Conservation (phyloP, 1,140 invertebrate genomes). For the Lordiphosa clarofinis region DNA sequence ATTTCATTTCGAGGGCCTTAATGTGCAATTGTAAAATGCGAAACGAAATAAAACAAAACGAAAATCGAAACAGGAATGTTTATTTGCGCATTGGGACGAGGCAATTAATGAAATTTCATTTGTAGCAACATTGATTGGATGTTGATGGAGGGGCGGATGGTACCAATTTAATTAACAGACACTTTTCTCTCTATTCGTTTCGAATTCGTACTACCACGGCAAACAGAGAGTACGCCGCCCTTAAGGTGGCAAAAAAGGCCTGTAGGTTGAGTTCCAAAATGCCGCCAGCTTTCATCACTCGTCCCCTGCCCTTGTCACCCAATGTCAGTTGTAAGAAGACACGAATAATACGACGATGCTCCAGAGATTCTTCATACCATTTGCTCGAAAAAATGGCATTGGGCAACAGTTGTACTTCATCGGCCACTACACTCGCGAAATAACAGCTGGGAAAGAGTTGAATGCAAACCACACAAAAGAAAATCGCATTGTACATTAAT, state of each 20-base stretch:
- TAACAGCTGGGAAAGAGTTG: slow-evolving; percentile 68
- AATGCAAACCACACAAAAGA: slow-evolving; percentile 37
- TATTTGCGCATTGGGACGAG: slow-evolving; percentile 65
- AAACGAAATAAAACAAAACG: slow-evolving; percentile 20
- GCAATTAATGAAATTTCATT: slow-evolving; percentile 67
- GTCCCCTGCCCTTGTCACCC: neutral
- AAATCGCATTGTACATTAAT: slow-evolving; percentile 41
- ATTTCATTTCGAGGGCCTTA: slow-evolving; percentile 44
- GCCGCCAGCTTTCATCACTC: slow-evolving; percentile 46
- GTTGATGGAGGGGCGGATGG: slow-evolving; percentile 24
- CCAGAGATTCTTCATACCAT: slow-evolving; percentile 37
- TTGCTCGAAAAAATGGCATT: slow-evolving; percentile 62
- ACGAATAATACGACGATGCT: slow-evolving; percentile 25
- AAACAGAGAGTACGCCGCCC: slow-evolving; percentile 67
- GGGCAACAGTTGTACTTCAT: slow-evolving; percentile 33
- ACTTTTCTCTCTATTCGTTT: slow-evolving; percentile 8
- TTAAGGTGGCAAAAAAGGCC: slow-evolving; percentile 57
- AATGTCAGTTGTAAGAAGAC: slow-evolving; percentile 50
- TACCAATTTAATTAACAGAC: slow-evolving; percentile 46
- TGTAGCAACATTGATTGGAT: slow-evolving; percentile 49
- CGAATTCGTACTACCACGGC: slow-evolving; percentile 39
- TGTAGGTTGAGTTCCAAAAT: slow-evolving; percentile 51
- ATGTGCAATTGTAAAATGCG: slow-evolving; percentile 43
- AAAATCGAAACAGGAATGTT: slow-evolving; percentile 43
- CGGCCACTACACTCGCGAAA: slow-evolving; percentile 49